phyloP scores from a whole-genome alignment of 2,888 invertebrate genomes.

The Leptarthrus brevirostris region DNA sequence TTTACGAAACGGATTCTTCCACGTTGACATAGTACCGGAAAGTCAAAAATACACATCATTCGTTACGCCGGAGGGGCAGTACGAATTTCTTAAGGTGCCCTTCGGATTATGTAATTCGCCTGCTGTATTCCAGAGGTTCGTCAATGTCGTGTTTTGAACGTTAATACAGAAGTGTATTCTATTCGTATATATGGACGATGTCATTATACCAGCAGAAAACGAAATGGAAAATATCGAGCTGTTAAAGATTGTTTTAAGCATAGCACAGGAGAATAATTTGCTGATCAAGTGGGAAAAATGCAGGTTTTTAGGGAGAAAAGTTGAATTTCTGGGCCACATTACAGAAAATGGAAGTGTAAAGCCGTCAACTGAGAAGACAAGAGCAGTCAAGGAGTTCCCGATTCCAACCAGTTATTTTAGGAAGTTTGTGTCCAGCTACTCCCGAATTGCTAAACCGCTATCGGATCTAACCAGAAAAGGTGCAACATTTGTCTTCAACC shows the following conservation, averaged over 20 bases:
- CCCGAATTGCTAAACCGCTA: too few species aligned
- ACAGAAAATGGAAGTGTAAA: background rate
- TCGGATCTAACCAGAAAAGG: background rate
- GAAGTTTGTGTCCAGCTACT: background rate
- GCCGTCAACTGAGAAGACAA: background rate
- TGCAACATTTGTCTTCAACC: too few species aligned
- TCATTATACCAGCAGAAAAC: constrained; percentile 45
- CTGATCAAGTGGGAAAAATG: too few species aligned
- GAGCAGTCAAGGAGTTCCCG: background rate
- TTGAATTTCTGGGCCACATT: background rate
- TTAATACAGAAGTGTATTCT: constrained; percentile 48
- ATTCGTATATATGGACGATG: constrained; percentile 52
- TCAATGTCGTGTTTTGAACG: constrained; percentile 47
- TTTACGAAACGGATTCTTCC: constrained; percentile 47
- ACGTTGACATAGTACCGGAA: background rate
- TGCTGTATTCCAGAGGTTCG: too few species aligned
- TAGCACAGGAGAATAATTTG: too few species aligned
- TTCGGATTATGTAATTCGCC: constrained; percentile 64
- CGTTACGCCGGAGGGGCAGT: constrained; percentile 62
- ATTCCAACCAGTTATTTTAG: background rate
- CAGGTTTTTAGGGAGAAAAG: too few species aligned
- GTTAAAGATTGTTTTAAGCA: too few species aligned
- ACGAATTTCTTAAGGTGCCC: constrained; percentile 62
- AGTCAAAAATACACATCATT: constrained; percentile 57
- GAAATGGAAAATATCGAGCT: background rate